Evolutionary conservation across 2,113 vertebrate genomes (phyloP), one percentile per base, ranked within the genome.

Genomic region (Syrrhaptes paradoxus): DNA sequence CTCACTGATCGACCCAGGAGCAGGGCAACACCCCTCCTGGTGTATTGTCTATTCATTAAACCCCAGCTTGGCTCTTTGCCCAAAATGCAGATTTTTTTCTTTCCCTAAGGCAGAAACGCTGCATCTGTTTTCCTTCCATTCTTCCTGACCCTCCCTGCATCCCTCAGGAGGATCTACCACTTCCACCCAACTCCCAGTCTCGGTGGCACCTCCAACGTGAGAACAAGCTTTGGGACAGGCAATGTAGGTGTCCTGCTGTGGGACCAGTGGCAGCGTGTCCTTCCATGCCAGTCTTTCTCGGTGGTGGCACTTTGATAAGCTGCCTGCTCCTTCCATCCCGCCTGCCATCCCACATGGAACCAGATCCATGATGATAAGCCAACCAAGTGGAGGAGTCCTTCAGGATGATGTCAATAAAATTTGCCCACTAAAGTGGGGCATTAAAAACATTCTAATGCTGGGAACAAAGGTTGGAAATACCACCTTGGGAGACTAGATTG

Each of bases 361-460:
- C 63, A 88, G 73, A 45, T 85, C 41, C 72, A n/a, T 51, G 46
- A 34, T 8, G 59, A 55, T 49, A 90, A 93, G n/a, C 57, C 46
- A 85, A 52, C 52, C 72, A 91, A 85, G 61, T 11, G 52, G 85
- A 74, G 74, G 59, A 94, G 31, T 75, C 81, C 41, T 66, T 87
- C 92, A 95, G 78, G 85, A 85, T 57, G 67, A 70, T 8, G 52
- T 59, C 95, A 91, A 93, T 89, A 90, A 93, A 86, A 95, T 82
- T 70, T 2, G 6, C 22, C 72, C 18, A 32, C 41, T 65, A 68
- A 86, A 95, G 74, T 21, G 31, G 48, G 11, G 19, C 15, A 31
- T 83, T 55, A 8, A 61, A 90, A 52, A 88, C 83, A 78, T 80
- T 87, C 59, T 54, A 62, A 41, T 52, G 43, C 52, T 85, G n/a